Evolutionary conservation across 2,888 invertebrate species (phyloP).

Genomic region (Anoplius nigerrimus): DNA sequence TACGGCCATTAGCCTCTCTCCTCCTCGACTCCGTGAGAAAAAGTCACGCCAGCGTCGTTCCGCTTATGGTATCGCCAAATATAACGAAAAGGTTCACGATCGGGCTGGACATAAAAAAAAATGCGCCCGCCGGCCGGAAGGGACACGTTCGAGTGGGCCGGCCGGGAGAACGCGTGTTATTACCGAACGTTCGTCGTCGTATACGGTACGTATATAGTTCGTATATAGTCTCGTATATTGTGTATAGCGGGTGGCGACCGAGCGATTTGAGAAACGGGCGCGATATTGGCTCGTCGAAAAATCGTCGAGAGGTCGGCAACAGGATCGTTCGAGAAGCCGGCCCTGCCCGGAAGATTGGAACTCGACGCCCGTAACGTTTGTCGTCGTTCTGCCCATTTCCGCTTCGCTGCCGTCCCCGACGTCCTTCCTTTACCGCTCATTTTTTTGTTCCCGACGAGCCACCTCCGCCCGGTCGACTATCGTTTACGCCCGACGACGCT

Average conservation of each 20-base stretch:
- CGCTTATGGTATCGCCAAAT: constrained; percentile 14
- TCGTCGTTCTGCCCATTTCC: constrained; percentile 15
- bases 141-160: constrained; percentile 20
- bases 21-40: neutral
- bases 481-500: no score
- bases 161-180: constrained; percentile 31
- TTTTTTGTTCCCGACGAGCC: neutral
- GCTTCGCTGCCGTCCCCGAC: neutral
- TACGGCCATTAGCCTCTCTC: constrained; percentile 7
- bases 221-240: no score
- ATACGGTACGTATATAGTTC: no score
- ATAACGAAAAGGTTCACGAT: constrained; percentile 23
- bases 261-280: constrained; percentile 31
- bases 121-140: constrained; percentile 3
- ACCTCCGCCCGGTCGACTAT: no score
- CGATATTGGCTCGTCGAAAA: constrained; percentile 37
- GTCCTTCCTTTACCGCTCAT: constrained; percentile 15
- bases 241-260: no score
- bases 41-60: neutral
- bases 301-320: constrained; percentile 19
- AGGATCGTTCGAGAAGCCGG: constrained; percentile 6
- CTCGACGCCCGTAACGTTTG: constrained; percentile 9
- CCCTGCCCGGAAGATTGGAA: neutral
- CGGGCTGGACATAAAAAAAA: constrained; percentile 28
- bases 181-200: constrained; percentile 10